Evolutionary conservation across 2,888 invertebrate genomes (phyloP).

Genomic region (Spisula solida): DNA sequence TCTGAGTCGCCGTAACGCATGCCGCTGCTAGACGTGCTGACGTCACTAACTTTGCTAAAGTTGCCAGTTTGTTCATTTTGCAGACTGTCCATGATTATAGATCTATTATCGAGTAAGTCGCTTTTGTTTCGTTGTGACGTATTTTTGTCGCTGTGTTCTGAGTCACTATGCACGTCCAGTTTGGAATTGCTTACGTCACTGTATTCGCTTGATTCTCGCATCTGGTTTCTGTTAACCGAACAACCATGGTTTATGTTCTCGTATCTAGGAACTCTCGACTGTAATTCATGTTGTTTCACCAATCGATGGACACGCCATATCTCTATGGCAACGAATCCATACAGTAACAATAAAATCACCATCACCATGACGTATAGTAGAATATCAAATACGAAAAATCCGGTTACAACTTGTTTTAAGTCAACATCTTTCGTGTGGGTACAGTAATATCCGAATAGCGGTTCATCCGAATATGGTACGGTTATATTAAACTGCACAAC

Average conservation of each 20-base stretch:
- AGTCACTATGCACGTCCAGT: too few relatives aligned
- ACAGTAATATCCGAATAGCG: conserved; percentile 37
- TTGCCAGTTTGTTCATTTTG: too few relatives aligned
- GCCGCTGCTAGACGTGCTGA: too few relatives aligned
- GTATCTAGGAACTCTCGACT: background rate
- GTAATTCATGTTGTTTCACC: background rate
- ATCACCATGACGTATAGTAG: background rate
- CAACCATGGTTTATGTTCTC: background rate
- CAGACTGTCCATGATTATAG: too few relatives aligned
- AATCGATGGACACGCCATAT: conserved; percentile 12
- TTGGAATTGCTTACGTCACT: background rate
- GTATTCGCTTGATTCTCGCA: background rate
- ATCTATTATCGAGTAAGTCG: too few relatives aligned
- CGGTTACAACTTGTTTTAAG: background rate
- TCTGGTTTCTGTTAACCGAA: background rate
- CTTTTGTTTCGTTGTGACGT: too few relatives aligned
- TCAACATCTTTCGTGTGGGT: conserved; percentile 24
- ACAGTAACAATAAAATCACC: background rate
- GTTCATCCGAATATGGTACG: background rate
- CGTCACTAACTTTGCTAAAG: too few relatives aligned
- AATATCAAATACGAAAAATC: conserved; percentile 36
- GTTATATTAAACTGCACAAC: conserved; percentile 31
- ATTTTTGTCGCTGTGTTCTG: too few relatives aligned
- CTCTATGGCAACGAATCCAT: conserved; percentile 9
- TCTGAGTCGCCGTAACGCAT: background rate